These are phyloP conservation scores for Smutsia gigantea DNA, from an alignment of 2,797 vertebrate genomes.

Conservation along the genomic window DNA sequence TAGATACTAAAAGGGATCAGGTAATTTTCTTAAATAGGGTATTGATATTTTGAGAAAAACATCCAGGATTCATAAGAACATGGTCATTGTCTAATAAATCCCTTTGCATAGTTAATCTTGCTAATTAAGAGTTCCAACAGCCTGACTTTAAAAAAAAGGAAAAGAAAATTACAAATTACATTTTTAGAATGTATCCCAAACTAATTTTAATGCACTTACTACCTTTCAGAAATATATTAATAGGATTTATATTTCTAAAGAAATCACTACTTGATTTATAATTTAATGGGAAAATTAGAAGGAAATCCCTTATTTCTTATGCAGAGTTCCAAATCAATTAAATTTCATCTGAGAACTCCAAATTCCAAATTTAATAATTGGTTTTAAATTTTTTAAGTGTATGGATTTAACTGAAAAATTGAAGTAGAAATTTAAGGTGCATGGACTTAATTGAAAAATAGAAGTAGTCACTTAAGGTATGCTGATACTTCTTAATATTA, in stretches of 20 bases:
- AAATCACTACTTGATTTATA: not conserved
- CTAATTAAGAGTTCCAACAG: not conserved
- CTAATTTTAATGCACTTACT: not conserved
- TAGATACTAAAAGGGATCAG: not conserved
- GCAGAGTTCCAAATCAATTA: not conserved
- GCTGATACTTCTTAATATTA: not conserved
- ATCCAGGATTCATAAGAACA: not conserved
- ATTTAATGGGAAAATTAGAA: not conserved
- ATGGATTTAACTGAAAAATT: not conserved
- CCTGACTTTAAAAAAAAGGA: not conserved
- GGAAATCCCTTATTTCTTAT: not conserved
- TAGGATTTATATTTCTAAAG: not conserved
- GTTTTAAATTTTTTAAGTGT: not conserved
- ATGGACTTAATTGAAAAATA: not conserved
- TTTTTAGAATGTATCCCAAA: slow-evolving; percentile 8
- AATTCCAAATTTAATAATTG: not conserved
- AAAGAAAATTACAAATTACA: not conserved
- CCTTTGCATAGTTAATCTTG: not conserved
- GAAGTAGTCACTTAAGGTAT: not conserved
- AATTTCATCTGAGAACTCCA: not conserved
- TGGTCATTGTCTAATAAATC: not conserved
- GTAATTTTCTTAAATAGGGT: not conserved
- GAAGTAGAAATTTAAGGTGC: not conserved
- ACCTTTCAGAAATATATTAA: not conserved
- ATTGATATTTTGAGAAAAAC: slow-evolving; percentile 3